Evolutionary conservation across 2,113 vertebrate genomes (phyloP), one percentile per base, ranked within the genome.

Genomic region (Gadus chalcogrammus): DNA sequence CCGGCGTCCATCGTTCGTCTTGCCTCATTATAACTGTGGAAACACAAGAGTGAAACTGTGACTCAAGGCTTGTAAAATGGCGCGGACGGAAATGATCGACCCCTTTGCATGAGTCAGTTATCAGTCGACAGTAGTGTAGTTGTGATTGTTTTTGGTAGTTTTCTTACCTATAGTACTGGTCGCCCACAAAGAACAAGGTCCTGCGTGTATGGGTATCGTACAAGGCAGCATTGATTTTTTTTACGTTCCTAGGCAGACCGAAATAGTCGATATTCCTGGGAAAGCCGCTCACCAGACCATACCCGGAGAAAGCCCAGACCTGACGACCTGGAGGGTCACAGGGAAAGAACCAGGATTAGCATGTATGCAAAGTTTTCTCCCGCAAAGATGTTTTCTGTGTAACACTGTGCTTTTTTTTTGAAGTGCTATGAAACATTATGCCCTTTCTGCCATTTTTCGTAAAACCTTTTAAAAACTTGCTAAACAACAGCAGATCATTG

Each of bases 141-240:
- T 24, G 24, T 24, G 24, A 24, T 24, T 24, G 24, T 24, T 24
- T 24, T 24, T 24, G 24, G 1, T 24, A 24, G 24, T 24, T 24
- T 55, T 22, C 86, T 74, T 84, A 98, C 97, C 96, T 97, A 92
- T 96, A 99, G 74, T 94, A 94, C 4, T 86, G 35, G 9, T 78
- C 65, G 0, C 73, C 91, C 7, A 87, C 64, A 53, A 98, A 98
- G 87, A 98, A 94, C 68, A 94, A 90, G 0, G 91, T 94, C 88
- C 95, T 97, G 12, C 82, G 22, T 13, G 88, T 74, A 0, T 58
- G 0, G 48, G 48, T 56, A 13, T 95, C 89, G 27, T 73, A 91
- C 35, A 95, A 84, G 53, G 91, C 94, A 0, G 95, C 97, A 20
- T 93, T 88, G 4, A 99, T 81, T 70, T 91, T 93, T 74, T 77